Conservation (phyloP, 2,888 invertebrate species). For the Saturnia pavonia region DNA sequence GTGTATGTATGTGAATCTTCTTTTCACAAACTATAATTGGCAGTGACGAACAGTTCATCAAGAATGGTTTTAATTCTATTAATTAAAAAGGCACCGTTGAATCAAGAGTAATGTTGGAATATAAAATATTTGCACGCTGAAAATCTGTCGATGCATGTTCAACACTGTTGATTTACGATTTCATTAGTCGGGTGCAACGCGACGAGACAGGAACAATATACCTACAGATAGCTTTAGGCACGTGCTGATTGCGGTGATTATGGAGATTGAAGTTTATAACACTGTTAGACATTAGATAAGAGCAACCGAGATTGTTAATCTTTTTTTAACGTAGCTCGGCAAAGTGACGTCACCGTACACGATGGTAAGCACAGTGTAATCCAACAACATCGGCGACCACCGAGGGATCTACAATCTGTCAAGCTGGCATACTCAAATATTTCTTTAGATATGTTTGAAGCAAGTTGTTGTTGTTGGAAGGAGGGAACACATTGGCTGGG, state of each 20-base stretch:
- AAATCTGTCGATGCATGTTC: slow-evolving; percentile 67
- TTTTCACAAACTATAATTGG: slow-evolving; percentile 41
- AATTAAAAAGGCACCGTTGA: slow-evolving; percentile 61
- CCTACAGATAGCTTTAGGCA: slow-evolving; percentile 15
- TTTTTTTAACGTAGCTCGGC: too few species aligned
- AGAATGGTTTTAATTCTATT: slow-evolving; percentile 62
- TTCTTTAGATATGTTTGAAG: too few species aligned
- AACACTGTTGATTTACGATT: slow-evolving; percentile 74
- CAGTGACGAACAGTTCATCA: slow-evolving; percentile 53
- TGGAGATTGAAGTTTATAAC: slow-evolving; percentile 19
- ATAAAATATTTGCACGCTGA: slow-evolving; percentile 59
- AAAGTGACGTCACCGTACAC: too few species aligned
- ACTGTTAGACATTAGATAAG: too few species aligned
- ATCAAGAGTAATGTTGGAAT: slow-evolving; percentile 57
- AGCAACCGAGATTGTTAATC: not conserved
- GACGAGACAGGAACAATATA: slow-evolving; percentile 54
- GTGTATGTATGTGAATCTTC: slow-evolving; percentile 5
- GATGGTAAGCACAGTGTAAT: too few species aligned
- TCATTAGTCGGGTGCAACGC: slow-evolving; percentile 64
- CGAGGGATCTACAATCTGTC: too few species aligned
- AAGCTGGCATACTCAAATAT: too few species aligned
- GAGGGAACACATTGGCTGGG: too few species aligned
- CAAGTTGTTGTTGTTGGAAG: too few species aligned
- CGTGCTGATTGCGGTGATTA: slow-evolving; percentile 56
- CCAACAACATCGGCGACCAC: too few species aligned